Evolutionary conservation across 2,888 invertebrate species (phyloP).

Genomic region (Cataglyphis albicans): DNA sequence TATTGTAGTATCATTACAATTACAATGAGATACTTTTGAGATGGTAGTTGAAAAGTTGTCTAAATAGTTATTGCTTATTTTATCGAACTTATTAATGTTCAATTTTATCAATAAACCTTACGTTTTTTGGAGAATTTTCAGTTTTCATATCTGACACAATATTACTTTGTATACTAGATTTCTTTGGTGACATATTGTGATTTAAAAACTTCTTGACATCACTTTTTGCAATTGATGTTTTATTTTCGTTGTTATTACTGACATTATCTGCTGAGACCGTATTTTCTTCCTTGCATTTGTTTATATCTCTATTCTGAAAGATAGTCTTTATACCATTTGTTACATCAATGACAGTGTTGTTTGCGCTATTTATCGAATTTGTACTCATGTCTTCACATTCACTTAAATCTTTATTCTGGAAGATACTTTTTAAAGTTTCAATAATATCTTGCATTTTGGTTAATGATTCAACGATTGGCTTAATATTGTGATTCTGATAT

Average conservation of each 20-base stretch:
- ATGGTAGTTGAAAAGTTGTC: not conserved
- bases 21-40: not conserved
- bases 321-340: slow-evolving; percentile 70
- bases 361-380: slow-evolving; percentile 60
- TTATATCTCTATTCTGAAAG: slow-evolving; percentile 57
- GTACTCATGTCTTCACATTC: slow-evolving; percentile 60
- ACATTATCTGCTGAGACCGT: slow-evolving; percentile 58
- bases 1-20: slow-evolving; percentile 22
- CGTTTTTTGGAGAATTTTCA: slow-evolving; percentile 75
- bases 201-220: slow-evolving; percentile 24
- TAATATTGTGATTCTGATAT: slow-evolving; percentile 74
- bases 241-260: slow-evolving; percentile 63
- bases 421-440: slow-evolving; percentile 72
- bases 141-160: slow-evolving; percentile 71
- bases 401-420: slow-evolving; percentile 60
- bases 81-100: slow-evolving; percentile 38
- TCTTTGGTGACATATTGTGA: slow-evolving; percentile 67
- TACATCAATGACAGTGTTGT: slow-evolving; percentile 76
- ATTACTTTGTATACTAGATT: slow-evolving; percentile 70
- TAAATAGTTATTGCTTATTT: slow-evolving; percentile 1
- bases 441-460: slow-evolving; percentile 78
- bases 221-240: slow-evolving; percentile 4
- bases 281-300: slow-evolving; percentile 60
- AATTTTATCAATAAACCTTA: slow-evolving; percentile 77
- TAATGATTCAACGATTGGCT: slow-evolving; percentile 76